phyloP scores from a whole-genome alignment of 2,113 vertebrate species.

The Poeciliopsis retropinna region DNA sequence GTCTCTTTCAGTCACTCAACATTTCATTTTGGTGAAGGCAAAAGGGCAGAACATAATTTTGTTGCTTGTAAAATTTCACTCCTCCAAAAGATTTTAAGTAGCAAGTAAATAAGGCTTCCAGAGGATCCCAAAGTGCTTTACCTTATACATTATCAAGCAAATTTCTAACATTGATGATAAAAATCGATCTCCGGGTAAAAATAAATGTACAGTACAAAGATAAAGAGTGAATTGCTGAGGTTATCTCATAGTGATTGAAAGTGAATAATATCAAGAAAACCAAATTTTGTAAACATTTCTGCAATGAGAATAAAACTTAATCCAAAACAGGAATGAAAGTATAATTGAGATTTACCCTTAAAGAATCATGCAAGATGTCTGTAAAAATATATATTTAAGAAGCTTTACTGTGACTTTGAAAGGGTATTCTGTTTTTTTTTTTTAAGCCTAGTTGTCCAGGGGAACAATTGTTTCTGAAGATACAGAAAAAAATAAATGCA shows the following conservation, averaged over 20 bases:
- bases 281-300: not conserved
- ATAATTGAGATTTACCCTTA: constrained; percentile 36
- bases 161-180: too few species aligned
- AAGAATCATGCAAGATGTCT: constrained; percentile 30
- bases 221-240: not conserved
- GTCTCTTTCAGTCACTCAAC: not conserved
- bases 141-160: too few species aligned
- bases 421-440: constrained; percentile 1
- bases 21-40: not conserved
- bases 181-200: not conserved
- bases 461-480: constrained; percentile 5
- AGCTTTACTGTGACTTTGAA: constrained; percentile 28
- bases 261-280: not conserved
- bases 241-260: not conserved
- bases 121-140: too few species aligned
- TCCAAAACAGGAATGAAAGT: not conserved
- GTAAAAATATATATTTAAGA: constrained; percentile 29
- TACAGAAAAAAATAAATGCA: not conserved
- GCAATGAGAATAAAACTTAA: not conserved
- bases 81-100: not conserved
- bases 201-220: too few species aligned
- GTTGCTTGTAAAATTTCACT: not conserved
- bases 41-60: not conserved
- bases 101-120: not conserved
- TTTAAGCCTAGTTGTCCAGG: constrained; percentile 4